phyloP scores from a whole-genome alignment of 2,888 invertebrate genomes.

The Chrysotoxum bicinctum region DNA sequence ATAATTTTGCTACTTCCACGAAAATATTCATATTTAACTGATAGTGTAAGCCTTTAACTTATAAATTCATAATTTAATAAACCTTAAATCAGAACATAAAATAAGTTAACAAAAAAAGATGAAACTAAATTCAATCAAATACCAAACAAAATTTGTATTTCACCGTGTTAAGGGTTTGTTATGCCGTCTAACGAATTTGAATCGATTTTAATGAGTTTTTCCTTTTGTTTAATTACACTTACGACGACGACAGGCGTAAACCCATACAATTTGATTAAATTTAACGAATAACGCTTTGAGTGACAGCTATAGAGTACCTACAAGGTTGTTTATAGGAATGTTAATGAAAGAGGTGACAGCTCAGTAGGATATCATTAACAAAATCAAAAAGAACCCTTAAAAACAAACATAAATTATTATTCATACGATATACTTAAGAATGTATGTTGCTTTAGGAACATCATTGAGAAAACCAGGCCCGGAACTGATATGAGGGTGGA shows the following conservation, averaged over 20 bases:
- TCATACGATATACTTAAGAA: not conserved
- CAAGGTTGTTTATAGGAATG: not conserved
- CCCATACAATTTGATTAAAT: slow-evolving; percentile 16
- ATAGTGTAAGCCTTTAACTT: no score
- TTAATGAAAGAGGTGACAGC: slow-evolving; percentile 9
- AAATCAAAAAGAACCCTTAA: slow-evolving; percentile 1
- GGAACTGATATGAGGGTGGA: not conserved
- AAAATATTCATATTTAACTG: no score
- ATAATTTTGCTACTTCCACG: no score
- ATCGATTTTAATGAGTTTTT: slow-evolving; percentile 23
- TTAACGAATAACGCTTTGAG: slow-evolving; percentile 7
- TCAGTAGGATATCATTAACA: not conserved
- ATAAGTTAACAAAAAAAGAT: not conserved
- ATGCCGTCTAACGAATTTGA: not conserved
- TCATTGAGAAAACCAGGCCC: not conserved
- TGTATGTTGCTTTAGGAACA: not conserved
- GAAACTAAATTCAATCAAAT: not conserved
- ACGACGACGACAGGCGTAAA: not conserved
- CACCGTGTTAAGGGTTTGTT: not conserved
- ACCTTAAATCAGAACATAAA: not conserved
- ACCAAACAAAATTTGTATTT: not conserved
- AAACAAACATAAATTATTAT: not conserved
- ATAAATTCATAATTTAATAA: no score
- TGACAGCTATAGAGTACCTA: not conserved
- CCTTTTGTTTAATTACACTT: not conserved